Evolutionary conservation across 2,888 invertebrate species (phyloP).

Genomic region (Caenorhabditis sulstoni): DNA sequence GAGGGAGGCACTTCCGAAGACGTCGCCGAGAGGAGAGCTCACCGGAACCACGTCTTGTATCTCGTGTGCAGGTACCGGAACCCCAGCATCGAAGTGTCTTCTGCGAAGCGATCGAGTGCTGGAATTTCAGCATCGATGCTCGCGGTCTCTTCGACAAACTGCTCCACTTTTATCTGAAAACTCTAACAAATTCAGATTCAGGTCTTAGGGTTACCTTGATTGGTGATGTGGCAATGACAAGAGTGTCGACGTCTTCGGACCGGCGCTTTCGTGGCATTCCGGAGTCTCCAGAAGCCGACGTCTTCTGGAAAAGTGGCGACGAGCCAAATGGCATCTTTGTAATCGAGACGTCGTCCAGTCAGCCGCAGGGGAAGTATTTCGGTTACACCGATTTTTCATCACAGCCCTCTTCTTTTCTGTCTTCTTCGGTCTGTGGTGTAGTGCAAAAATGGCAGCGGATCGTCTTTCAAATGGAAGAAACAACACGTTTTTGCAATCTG

Average conservation of each 20-base stretch:
- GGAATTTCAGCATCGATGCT: constrained; percentile 44
- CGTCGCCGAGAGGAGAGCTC: background rate
- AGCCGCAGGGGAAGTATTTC: constrained; percentile 48
- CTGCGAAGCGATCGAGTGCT: constrained; percentile 70
- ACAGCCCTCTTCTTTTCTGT: constrained; percentile 32
- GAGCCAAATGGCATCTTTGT: constrained; percentile 55
- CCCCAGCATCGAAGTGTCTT: constrained; percentile 77
- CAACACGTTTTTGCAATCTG: constrained; percentile 33
- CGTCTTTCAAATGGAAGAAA: constrained; percentile 36
- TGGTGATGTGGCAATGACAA: constrained; percentile 53
- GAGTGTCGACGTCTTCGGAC: constrained; percentile 59
- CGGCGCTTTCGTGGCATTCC: constrained; percentile 61
- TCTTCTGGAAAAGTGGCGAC: background rate
- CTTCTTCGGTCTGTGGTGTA: constrained; percentile 43
- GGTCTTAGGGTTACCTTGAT: constrained; percentile 34
- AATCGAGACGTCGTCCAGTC: constrained; percentile 41
- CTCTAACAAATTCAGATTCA: background rate
- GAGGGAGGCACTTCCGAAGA: constrained; percentile 26
- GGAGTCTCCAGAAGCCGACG: constrained; percentile 2
- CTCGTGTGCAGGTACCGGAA: constrained; percentile 74
- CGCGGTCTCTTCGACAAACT: constrained; percentile 44
- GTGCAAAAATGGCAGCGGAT: constrained; percentile 30
- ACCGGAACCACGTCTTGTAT: constrained; percentile 77
- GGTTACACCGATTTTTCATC: constrained; percentile 59
- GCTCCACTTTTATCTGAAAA: constrained; percentile 50